A percentile compares a stretch with the other conserved stretches of the same genome.
Conservation (phyloP, 2,797 vertebrate genomes). For the Coluber constrictor region DNA sequence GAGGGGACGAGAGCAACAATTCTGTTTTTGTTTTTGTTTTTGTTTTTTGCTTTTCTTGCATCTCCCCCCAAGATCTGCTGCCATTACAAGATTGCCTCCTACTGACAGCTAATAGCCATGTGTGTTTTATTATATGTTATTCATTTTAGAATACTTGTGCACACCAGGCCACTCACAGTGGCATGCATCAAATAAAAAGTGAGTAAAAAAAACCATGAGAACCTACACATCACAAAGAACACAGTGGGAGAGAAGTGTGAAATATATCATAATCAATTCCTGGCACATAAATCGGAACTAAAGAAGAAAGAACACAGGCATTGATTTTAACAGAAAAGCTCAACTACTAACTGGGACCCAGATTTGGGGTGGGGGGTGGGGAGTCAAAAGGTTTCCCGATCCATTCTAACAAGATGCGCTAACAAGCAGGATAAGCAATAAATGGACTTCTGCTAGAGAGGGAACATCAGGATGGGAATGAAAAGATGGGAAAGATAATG, state of each 20-base stretch:
- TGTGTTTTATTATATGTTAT: not conserved
- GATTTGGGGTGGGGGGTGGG: fast-evolving
- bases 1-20: not conserved
- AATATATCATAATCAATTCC: not conserved
- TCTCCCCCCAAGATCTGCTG: not conserved
- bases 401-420: not conserved
- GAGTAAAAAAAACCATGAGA: not conserved
- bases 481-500: not conserved
- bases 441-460: not conserved
- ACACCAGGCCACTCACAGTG: not conserved
- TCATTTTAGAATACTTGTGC: not conserved
- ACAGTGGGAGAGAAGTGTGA: not conserved
- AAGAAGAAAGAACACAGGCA: not conserved
- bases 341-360: not conserved
- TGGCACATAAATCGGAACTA: not conserved
- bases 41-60: not conserved
- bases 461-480: too few relatives aligned
- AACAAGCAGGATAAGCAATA: not conserved
- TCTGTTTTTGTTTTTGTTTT: too few relatives aligned
- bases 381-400: not conserved
- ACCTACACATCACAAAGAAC: not conserved
- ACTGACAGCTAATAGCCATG: not conserved
- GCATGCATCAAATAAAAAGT: not conserved
- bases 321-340: not conserved
- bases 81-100: not conserved